A percentile compares a stretch with the other conserved stretches of the same genome.
Conservation (phyloP, 1,140 invertebrate species). For the Oryctes rhinoceros region DNA sequence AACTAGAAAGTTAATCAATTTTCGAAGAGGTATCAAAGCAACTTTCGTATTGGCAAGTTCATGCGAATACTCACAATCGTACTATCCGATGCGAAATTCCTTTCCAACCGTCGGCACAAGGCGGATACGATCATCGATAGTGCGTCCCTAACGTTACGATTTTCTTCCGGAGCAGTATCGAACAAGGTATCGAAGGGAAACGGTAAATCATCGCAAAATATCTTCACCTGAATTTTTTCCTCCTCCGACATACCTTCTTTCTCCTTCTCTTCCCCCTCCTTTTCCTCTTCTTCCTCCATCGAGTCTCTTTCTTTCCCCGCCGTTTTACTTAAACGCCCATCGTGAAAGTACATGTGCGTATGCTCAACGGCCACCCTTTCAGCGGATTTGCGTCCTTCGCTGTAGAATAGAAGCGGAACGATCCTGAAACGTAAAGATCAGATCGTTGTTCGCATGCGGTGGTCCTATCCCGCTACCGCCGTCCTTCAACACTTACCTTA, state of each 20-base stretch:
- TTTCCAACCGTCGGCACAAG: conserved; percentile 48
- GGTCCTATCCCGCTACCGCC: background rate
- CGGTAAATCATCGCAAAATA: conserved; percentile 47
- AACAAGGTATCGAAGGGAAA: conserved; percentile 54
- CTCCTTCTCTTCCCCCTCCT: background rate
- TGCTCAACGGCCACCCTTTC: background rate
- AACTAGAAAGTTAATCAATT: no score
- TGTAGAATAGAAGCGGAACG: conserved; percentile 54
- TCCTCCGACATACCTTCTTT: no score
- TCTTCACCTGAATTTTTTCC: no score
- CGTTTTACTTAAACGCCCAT: background rate
- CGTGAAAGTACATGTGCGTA: background rate
- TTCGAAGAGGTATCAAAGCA: background rate
- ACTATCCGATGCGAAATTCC: background rate
- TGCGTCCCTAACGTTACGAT: conserved; percentile 52
- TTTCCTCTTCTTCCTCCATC: background rate
- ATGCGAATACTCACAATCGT: conserved; percentile 10
- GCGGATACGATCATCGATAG: conserved; percentile 66
- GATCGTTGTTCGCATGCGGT: no score
- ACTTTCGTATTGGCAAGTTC: background rate
- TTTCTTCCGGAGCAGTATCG: background rate
- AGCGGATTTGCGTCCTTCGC: background rate
- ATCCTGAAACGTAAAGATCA: background rate
- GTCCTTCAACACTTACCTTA: conserved; percentile 67
- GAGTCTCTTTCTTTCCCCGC: background rate